phyloP scores from a whole-genome alignment of 2,797 vertebrate genomes.

The Danio jaintianensis region DNA sequence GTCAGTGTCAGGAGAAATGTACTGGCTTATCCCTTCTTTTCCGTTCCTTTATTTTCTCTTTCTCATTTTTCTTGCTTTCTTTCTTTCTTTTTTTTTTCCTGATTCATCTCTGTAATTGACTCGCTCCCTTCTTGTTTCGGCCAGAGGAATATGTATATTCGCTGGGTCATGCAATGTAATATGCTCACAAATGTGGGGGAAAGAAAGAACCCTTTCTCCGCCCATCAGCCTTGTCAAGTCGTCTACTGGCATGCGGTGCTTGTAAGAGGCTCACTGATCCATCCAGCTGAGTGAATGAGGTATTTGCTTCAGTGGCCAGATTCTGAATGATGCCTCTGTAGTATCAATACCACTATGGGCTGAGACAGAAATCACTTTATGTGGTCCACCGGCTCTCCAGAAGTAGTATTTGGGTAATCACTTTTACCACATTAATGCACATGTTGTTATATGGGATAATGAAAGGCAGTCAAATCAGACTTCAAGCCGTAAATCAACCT shows the following conservation, averaged over 20 bases:
- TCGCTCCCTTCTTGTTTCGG: conserved; percentile 60
- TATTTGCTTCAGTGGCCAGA: conserved; percentile 77
- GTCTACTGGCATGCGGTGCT: conserved; percentile 71
- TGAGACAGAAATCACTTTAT: conserved; percentile 50
- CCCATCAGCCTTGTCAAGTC: conserved; percentile 73
- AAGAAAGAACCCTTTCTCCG: conserved; percentile 81
- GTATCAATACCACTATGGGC: conserved; percentile 54
- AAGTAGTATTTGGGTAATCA: conserved; percentile 50
- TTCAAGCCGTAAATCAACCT: background rate
- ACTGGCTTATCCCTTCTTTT: conserved; percentile 52
- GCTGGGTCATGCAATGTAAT: conserved; percentile 78
- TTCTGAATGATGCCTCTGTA: conserved; percentile 65
- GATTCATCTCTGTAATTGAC: conserved; percentile 63
- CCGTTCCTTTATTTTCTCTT: conserved; percentile 49
- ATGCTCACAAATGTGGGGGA: conserved; percentile 67
- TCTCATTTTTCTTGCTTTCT: conserved; percentile 58
- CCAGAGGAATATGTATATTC: conserved; percentile 70
- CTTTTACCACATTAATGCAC: conserved; percentile 40
- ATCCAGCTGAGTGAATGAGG: conserved; percentile 82
- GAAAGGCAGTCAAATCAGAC: conserved; percentile 20
- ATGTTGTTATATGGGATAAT: conserved; percentile 26
- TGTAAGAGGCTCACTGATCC: conserved; percentile 79
- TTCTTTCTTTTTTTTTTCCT: conserved; percentile 57
- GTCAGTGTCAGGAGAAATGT: conserved; percentile 71
- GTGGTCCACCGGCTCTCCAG: conserved; percentile 26